Base-by-base conservation (phyloP, 2,888 invertebrate species). In the Harmothoe impar region DNA sequence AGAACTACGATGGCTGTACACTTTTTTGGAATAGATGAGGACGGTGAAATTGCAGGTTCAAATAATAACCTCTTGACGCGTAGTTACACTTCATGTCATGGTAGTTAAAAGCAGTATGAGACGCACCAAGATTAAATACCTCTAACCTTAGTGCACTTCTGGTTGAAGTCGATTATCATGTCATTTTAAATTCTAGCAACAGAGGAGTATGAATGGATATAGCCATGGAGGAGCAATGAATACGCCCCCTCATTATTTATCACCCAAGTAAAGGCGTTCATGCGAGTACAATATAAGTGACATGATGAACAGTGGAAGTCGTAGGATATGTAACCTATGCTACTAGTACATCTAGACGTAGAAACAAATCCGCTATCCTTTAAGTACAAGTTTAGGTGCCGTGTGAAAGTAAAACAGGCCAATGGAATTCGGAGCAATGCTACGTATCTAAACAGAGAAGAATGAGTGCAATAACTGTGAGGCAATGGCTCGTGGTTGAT, bases 241-340 rank as follows among this genome's bases (percentile, higher is more conserved):
- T 20, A 81, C 1, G 81, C 43, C 81, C 43, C 43, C 31, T 77
- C 31, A 77, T 81, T 35, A 29, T 15, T 81, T 81, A 81, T 81
- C 81, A 81, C 81, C 33, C 33, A 81, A 72, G 72, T 25, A 72
- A 72, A 81, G 81, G 81, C 81, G 81, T 81, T 25, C 81, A 81
- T 81, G 81, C 81, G 43, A 20, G 81, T 81, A 81, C 81, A 81
- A 81, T 81, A 81, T 33, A 43, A 81, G 81, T 43, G 81, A 43
- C 81, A 43, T 43, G 81, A 33, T 81, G 81, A 81, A 81, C 81
- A 35, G 81, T 81, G 81, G 81, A 81, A 81, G 81, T 81, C 43
- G 81, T 81, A 81, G 81, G 81, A 81, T 81, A 81, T 81, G 81
- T 81, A 81, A 81, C 81, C 81, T 81, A 72, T 72, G 72, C 72